Conservation (phyloP, 2,797 vertebrate genomes). For the Clarias fuscus region DNA sequence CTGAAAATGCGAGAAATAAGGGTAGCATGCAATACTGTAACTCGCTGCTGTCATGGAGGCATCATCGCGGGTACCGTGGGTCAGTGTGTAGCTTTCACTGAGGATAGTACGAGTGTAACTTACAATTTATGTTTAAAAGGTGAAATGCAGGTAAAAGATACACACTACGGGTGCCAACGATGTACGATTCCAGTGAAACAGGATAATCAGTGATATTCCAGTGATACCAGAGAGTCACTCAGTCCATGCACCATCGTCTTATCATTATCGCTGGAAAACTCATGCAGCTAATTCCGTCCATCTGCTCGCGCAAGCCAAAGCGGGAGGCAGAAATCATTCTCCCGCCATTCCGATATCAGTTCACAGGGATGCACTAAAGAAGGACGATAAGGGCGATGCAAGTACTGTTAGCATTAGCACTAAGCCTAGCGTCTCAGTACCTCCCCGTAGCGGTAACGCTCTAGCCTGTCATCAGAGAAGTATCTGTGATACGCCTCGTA, state of each 20-base stretch:
- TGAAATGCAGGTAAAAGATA: background rate
- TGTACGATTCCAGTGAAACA: background rate
- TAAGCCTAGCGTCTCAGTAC: constrained; percentile 66
- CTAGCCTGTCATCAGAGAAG: constrained; percentile 85
- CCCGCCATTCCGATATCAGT: background rate
- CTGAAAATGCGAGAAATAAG: background rate
- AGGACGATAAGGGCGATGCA: background rate
- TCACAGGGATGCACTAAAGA: constrained; percentile 2
- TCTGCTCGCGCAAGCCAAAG: background rate
- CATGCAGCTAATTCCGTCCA: background rate
- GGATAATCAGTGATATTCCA: too few relatives aligned
- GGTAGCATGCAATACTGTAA: background rate
- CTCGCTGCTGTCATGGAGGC: background rate
- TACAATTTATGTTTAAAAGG: background rate
- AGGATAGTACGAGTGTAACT: background rate
- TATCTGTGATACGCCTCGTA: constrained; percentile 90
- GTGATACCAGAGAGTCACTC: background rate
- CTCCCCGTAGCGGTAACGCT: constrained; percentile 88
- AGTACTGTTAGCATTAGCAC: background rate
- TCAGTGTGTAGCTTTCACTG: background rate
- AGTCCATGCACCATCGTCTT: background rate
- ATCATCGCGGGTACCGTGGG: background rate
- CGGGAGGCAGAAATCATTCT: constrained; percentile 1
- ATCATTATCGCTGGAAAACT: background rate
- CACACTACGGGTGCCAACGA: background rate